Evolutionary conservation across 2,888 invertebrate species (phyloP), one percentile per base, ranked within the genome.

Genomic region (Synanthedon vespiformis): DNA sequence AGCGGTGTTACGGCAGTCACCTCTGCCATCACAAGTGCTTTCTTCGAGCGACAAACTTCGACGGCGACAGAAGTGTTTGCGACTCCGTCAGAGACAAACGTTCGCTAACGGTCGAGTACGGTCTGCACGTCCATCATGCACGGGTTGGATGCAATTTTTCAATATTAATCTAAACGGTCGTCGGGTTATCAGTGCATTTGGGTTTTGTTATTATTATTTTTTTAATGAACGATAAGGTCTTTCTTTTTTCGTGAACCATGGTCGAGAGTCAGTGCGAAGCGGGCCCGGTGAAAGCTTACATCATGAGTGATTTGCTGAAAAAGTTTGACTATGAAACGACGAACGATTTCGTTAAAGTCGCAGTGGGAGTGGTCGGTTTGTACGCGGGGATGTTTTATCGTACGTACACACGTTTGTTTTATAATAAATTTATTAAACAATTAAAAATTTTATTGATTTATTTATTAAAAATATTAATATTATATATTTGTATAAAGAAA

Each of bases 231-330:
- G 62, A 68, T 68, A 67, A 60, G 40, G 53, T 58, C 61, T 40
- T 54, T 54, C 0, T 34, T 34, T 64, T 59, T 57, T 61, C 52
- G 62, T 62, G 56, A 60, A 68, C 63, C 53, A 85, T 87, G 85
- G 83, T 78, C 57, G 77, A 86, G 65, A 75, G 63, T 63, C 77
- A 83, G 80, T 87, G 85, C 57, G 75, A 65, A 57, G 77, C 77
- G 55, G 61, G 79, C 58, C 73, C 74, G 51, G 74, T 78, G 61
- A 85, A 80, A 70, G 75, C 79, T 57, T 82, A 77, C 80, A 84
- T 85, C 69, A 86, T 86, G 86, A 86, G 86, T 78, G 84, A 85
- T 63, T 58, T 85, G 50, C 68, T 84, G 67, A 82, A 80, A 65
- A 85, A 77, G 59, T 77, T 84, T 49, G 77, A 84, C 60, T 67